phyloP scores from a whole-genome alignment of 1,140 invertebrate species.

The Hycleus cichorii region DNA sequence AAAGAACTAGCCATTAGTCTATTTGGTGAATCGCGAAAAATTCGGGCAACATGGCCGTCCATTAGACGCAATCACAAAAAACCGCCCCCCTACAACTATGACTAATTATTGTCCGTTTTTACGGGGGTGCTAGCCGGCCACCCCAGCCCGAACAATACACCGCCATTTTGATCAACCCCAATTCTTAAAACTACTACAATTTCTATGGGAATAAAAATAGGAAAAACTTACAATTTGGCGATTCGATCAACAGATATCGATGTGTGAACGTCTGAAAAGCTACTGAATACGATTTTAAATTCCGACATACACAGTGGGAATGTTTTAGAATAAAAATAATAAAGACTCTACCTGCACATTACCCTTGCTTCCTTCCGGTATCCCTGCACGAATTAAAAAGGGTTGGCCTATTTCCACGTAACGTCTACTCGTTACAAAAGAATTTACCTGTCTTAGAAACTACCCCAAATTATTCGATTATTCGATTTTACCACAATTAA shows the following conservation, averaged over 20 bases:
- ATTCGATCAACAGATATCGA: constrained; percentile 26
- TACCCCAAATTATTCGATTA: background rate
- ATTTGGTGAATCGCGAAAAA: constrained; percentile 27
- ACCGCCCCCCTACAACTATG: constrained; percentile 30
- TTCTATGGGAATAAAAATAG: background rate
- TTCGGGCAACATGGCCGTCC: constrained; percentile 8
- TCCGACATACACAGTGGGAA: constrained; percentile 23
- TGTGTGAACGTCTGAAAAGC: constrained; percentile 34
- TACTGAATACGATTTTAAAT: constrained; percentile 35
- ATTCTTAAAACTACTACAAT: background rate
- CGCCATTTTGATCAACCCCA: constrained; percentile 3
- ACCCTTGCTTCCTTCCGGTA: constrained; percentile 38
- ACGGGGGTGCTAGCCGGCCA: constrained; percentile 22
- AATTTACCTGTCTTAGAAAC: constrained; percentile 30
- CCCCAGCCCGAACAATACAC: constrained; percentile 3
- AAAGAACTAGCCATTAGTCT: constrained; percentile 37
- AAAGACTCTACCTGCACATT: constrained; percentile 37
- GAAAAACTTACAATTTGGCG: background rate
- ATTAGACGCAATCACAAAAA: background rate
- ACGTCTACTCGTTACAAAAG: constrained; percentile 23
- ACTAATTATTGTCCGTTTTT: constrained; percentile 36
- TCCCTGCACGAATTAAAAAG: constrained; percentile 31
- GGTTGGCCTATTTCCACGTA: constrained; percentile 36
- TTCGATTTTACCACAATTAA: no score
- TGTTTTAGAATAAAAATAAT: no score